phyloP scores from a whole-genome alignment of 2,888 invertebrate species.

The Globia sparganii region DNA sequence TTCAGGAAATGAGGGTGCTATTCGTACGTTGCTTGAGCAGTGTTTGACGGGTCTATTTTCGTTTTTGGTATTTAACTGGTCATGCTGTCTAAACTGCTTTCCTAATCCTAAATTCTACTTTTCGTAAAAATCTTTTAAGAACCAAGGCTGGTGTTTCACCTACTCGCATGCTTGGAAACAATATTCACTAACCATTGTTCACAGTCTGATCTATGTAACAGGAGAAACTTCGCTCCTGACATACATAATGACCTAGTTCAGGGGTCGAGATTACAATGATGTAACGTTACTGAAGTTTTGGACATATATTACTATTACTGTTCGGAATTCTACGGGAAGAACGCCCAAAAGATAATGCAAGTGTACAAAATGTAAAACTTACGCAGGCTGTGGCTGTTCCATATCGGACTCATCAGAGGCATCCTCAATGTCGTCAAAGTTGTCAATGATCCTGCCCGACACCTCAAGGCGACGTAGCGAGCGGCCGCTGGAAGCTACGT shows the following conservation, averaged over 20 bases:
- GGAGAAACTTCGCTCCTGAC: neutral
- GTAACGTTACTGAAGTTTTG: neutral
- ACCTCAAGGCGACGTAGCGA: slow-evolving; percentile 88
- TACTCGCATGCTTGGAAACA: neutral
- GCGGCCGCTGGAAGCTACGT: slow-evolving; percentile 88
- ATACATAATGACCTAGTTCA: neutral
- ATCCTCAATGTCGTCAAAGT: slow-evolving; percentile 88
- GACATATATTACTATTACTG: neutral
- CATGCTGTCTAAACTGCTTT: neutral
- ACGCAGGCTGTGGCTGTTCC: slow-evolving; percentile 85
- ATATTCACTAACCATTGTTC: neutral
- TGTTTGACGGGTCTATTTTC: slow-evolving; percentile 12
- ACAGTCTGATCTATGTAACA: neutral
- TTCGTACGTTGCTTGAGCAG: neutral
- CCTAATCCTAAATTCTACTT: neutral
- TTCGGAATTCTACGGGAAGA: neutral
- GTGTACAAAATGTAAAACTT: slow-evolving; percentile 68
- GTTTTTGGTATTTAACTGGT: neutral
- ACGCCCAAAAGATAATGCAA: neutral
- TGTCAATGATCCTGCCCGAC: slow-evolving; percentile 88
- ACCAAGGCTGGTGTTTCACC: neutral
- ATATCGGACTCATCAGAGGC: slow-evolving; percentile 86
- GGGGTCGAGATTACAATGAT: neutral
- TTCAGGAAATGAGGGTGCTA: slow-evolving; percentile 25
- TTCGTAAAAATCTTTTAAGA: neutral